Conservation (phyloP, 2,888 invertebrate genomes). For the Saturnia japonica region DNA sequence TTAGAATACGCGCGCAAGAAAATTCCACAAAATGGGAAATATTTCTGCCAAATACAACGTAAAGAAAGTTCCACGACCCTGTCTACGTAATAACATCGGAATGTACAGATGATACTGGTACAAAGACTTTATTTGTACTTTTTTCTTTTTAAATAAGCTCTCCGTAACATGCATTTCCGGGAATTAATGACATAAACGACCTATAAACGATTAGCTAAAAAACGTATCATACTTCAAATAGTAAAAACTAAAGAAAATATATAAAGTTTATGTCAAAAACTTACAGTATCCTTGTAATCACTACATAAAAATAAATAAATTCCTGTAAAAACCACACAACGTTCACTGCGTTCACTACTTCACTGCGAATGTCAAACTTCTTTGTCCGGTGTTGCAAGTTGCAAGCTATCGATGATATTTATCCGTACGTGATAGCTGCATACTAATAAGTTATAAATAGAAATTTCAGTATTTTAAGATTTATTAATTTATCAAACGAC, state of each 20-base stretch:
- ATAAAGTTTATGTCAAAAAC: slow-evolving; percentile 66
- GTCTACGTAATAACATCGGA: slow-evolving; percentile 70
- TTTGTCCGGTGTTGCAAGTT: slow-evolving; percentile 62
- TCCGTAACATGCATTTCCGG: slow-evolving; percentile 65
- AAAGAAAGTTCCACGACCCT: slow-evolving; percentile 52
- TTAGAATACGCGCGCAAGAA: slow-evolving; percentile 36
- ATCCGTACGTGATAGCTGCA: slow-evolving; percentile 30
- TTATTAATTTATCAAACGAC: neutral
- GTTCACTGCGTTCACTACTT: slow-evolving; percentile 71
- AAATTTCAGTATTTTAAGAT: neutral
- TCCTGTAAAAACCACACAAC: slow-evolving; percentile 62
- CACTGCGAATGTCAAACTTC: slow-evolving; percentile 71
- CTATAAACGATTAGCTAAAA: slow-evolving; percentile 18
- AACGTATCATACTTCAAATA: slow-evolving; percentile 24
- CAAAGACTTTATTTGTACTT: slow-evolving; percentile 67
- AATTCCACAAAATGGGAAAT: slow-evolving; percentile 33
- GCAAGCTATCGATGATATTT: slow-evolving; percentile 38
- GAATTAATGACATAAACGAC: slow-evolving; percentile 36
- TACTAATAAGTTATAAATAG: neutral
- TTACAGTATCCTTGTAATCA: slow-evolving; percentile 65
- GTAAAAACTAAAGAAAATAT: slow-evolving; percentile 33
- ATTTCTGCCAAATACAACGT: slow-evolving; percentile 57
- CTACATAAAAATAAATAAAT: slow-evolving; percentile 71
- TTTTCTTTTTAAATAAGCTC: slow-evolving; percentile 60
- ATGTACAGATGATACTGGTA: slow-evolving; percentile 73